A percentile compares a stretch with the other conserved stretches of the same genome.
These are phyloP conservation scores for Tapera naevia DNA, from an alignment of 2,797 vertebrate genomes.

Conservation along the genomic window DNA sequence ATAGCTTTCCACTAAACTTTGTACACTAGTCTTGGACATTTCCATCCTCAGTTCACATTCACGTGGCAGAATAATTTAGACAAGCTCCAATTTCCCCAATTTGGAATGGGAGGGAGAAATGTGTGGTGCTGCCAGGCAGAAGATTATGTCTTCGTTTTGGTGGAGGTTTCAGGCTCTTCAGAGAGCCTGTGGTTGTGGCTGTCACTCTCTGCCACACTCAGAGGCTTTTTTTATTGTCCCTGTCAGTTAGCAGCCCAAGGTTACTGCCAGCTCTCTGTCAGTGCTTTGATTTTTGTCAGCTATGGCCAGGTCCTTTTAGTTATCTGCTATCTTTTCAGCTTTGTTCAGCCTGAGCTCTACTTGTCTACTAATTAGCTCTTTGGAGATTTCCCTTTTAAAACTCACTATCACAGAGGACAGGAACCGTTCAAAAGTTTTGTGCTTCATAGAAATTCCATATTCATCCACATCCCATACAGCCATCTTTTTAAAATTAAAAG, in stretches of 20 bases:
- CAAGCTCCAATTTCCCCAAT: neutral
- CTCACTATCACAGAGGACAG: slow-evolving; percentile 86
- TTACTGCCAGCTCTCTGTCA: slow-evolving; percentile 91
- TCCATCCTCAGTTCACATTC: neutral
- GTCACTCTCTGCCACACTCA: slow-evolving; percentile 80
- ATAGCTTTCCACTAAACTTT: slow-evolving; percentile 20
- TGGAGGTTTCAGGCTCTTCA: slow-evolving; percentile 62
- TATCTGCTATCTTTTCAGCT: slow-evolving; percentile 88
- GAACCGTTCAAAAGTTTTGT: slow-evolving; percentile 87
- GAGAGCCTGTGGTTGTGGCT: slow-evolving; percentile 71
- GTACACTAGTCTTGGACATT: neutral
- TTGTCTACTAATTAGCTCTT: slow-evolving; percentile 99
- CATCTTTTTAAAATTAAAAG: slow-evolving; percentile 84
- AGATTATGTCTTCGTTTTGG: slow-evolving; percentile 68
- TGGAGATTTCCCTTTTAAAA: slow-evolving; percentile 98
- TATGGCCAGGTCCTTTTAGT: slow-evolving; percentile 90
- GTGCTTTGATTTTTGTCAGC: slow-evolving; percentile 91
- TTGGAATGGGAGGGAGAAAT: slow-evolving; percentile 1
- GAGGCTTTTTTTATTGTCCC: slow-evolving; percentile 88
- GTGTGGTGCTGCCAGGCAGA: slow-evolving; percentile 54
- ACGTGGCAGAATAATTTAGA: neutral
- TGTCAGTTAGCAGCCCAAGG: slow-evolving; percentile 92
- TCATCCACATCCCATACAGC: slow-evolving; percentile 78
- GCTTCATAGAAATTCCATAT: slow-evolving; percentile 85
- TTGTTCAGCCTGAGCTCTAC: slow-evolving; percentile 93